Base-by-base conservation (phyloP, 1,140 invertebrate species). In the Tetranychus cinnabarinus region DNA sequence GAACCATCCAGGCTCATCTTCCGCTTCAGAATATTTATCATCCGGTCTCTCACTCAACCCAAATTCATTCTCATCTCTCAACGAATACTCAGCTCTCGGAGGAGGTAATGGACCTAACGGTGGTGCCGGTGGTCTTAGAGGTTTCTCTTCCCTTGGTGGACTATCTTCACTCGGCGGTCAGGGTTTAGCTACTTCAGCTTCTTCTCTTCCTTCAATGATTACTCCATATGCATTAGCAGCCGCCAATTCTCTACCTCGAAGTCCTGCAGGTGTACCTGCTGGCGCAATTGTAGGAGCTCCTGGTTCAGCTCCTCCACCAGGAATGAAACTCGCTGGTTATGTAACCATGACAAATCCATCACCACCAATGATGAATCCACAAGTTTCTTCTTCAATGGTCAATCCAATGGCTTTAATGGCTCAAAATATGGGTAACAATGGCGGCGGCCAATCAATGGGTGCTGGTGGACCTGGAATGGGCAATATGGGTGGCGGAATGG, bases 291-390 rank as follows among this genome's bases (percentile, higher is more conserved):
- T 60, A 12, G 59, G 59, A 50, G 59, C 59, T 3, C 59, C 59
- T 6, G 59, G 59, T 34, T 50, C 46, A 13, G n/a, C 34, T 5
- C 59, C 59, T 23, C 59, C 59, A 52, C 59, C 59, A 34, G 59
- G 59, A 4, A 60, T 60, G 59, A 60, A 60, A 39, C 46, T 60
- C 10, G 59, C 59, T 31, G 59, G 59, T 35, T 60, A 60, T 42
- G 59, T 60, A 15, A 60, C 59, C 33, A 35, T 50, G 23, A 54
- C n/a, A 8, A 45, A 58, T 58, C 37, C 37, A n/a, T 46, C 37
- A 31, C 42, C n/a, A 13, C 37, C 37, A 15, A 58, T 45, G 37
- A 45, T 58, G 57, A 23, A 15, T 45, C 37, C 37, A 58, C 36
- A 13, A 15, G 36, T 45, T 13, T 31, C 23, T 8, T 42, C 37